Evolutionary conservation across 2,888 invertebrate genomes (phyloP), one percentile per base, ranked within the genome.

Genomic region (Macrophya alboannulata): DNA sequence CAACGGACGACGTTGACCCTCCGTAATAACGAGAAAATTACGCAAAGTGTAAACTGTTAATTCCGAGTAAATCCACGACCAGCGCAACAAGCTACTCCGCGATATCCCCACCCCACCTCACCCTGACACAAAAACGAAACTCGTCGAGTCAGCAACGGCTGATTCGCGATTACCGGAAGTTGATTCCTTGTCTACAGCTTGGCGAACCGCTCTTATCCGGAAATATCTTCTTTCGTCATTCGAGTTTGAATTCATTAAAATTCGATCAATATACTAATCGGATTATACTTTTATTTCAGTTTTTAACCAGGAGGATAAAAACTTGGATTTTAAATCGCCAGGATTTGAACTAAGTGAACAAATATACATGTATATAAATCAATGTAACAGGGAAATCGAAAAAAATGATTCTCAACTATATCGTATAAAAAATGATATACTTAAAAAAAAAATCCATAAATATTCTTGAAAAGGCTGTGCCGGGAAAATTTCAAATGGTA

Each of bases 41-140:
- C 68, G 68, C 68, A 68, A 31, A 68, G 72, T 72, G 74, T 74
- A 21, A 45, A 45, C n/a, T 48, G 25, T 12, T 9, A 74, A 74
- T 74, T 74, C 45, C 6, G 25, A 74, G 74, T 74, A 74, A 74
- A 74, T 74, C 45, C 74, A 25, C 45, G 74, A 74, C 74, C 74
- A 74, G 74, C 74, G 43, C 74, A 74, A 74, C 21, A 72, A 17
- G 25, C 25, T 25, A 31, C 62, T 62, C 10, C 1, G 62, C 62
- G 62, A 31, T 62, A 62, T 62, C 25, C 62, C 21, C 62, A 62
- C 62, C n/a, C 62, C 9, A 21, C 59, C 59, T n/a, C 12, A 25
- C 25, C 62, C 12, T 10, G 25, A 62, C 4, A 10, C 10, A 25
- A 62, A 25, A 62, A 62, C 10, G 62, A 62, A 62, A 62, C 62